Conservation (phyloP, 2,888 invertebrate genomes). For the Sussaba pulchella region DNA sequence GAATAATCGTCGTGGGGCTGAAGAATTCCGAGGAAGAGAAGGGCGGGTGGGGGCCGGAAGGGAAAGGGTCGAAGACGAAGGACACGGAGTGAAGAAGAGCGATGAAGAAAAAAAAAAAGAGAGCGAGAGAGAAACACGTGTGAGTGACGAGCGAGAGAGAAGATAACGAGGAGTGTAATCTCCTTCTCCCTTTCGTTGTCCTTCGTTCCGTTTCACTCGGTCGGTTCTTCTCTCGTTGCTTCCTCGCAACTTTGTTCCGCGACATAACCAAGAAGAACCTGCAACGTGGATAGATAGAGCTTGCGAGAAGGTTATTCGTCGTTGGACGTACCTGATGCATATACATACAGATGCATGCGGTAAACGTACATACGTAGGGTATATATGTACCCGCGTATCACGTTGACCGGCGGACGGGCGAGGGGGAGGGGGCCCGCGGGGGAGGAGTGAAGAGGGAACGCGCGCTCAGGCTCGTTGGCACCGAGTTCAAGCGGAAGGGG, state of each 20-base stretch:
- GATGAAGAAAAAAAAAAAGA: too few species aligned
- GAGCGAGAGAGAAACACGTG: not conserved
- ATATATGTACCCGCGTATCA: conserved; percentile 9
- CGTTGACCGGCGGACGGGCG: conserved; percentile 27
- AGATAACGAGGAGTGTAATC: conserved; percentile 44
- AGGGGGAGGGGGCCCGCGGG: conserved; percentile 41
- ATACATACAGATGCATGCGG: conserved; percentile 22
- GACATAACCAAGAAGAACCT: conserved; percentile 28
- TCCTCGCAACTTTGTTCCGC: conserved; percentile 28
- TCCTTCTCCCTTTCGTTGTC: conserved; percentile 1
- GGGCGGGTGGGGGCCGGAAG: too few species aligned
- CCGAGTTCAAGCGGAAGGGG: conserved; percentile 51
- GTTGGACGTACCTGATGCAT: conserved; percentile 21
- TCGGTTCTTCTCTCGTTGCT: conserved; percentile 1
- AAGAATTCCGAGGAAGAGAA: conserved; percentile 26
- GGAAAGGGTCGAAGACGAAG: not conserved
- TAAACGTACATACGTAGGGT: conserved; percentile 19
- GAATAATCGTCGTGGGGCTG: conserved; percentile 53
- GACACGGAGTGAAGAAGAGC: too few species aligned
- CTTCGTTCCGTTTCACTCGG: conserved; percentile 3
- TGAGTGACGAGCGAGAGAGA: conserved; percentile 3
- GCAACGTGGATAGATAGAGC: conserved; percentile 28
- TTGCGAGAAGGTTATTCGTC: conserved; percentile 48
- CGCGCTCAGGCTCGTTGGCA: conserved; percentile 30
- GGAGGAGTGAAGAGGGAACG: conserved; percentile 41